A percentile compares a stretch with the other conserved stretches of the same genome.
Evolutionary conservation across 2,797 vertebrate species (phyloP).

Genomic region (Heliangelus exortis): DNA sequence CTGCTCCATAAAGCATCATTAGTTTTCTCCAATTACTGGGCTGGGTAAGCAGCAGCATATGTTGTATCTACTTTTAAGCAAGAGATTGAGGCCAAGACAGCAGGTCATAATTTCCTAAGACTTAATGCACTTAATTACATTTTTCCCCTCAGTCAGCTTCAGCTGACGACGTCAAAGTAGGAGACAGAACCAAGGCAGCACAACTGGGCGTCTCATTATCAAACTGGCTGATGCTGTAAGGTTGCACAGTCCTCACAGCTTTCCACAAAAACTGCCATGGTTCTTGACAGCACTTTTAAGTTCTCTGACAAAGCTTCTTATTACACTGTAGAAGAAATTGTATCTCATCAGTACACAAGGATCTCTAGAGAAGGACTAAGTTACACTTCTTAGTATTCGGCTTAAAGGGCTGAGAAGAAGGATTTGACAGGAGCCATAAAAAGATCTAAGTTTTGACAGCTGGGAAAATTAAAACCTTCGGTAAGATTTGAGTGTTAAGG

Average conservation of each 20-base stretch:
- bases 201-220: not conserved
- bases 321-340: not conserved
- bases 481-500: not conserved
- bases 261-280: not conserved
- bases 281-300: not conserved
- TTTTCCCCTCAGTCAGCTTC: not conserved
- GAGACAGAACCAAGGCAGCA: not conserved
- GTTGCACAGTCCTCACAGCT: not conserved
- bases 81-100: not conserved
- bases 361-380: not conserved
- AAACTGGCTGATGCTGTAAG: not conserved
- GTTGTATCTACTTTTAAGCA: not conserved
- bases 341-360: not conserved
- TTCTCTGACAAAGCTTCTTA: not conserved
- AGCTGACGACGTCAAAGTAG: not conserved
- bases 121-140: not conserved
- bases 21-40: not conserved
- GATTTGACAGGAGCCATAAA: not conserved
- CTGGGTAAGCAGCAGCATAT: not conserved
- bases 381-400: not conserved
- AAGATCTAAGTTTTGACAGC: not conserved
- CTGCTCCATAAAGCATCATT: not conserved
- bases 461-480: not conserved
- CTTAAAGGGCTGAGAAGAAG: not conserved
- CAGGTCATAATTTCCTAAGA: not conserved